Conservation (phyloP, 2,113 vertebrate species). For the Acanthisitta chloris region DNA sequence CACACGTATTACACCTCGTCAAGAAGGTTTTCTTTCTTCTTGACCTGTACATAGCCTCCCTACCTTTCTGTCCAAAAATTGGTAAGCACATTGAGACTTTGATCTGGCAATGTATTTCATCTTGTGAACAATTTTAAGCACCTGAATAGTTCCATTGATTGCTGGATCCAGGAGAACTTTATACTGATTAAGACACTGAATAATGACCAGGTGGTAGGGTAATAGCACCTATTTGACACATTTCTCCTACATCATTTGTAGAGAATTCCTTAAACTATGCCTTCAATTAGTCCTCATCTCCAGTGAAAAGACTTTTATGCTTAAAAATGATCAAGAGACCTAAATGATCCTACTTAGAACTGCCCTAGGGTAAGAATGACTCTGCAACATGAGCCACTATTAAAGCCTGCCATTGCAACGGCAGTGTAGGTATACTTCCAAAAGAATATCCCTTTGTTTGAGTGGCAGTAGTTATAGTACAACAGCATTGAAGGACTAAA, state of each 20-base stretch:
- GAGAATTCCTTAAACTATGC: not conserved
- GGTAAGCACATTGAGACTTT: not conserved
- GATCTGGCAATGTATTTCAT: not conserved
- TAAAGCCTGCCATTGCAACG: not conserved
- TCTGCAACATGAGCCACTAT: accelerated
- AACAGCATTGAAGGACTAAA: not conserved
- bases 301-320: not conserved
- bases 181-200: not conserved
- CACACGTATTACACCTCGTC: not conserved
- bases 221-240: not conserved
- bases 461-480: not conserved
- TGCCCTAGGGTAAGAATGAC: not conserved
- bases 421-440: not conserved
- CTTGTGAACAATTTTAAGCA: not conserved
- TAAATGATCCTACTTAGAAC: not conserved
- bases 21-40: not conserved
- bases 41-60: not conserved
- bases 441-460: not conserved
- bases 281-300: not conserved
- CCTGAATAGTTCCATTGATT: not conserved
- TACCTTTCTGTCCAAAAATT: not conserved
- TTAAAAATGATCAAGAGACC: not conserved
- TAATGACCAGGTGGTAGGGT: not conserved
- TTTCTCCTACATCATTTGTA: not conserved
- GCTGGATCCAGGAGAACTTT: not conserved